Evolutionary conservation across 2,888 invertebrate species (phyloP), one percentile per base, ranked within the genome.

Genomic region (Yponomeuta sedellus): DNA sequence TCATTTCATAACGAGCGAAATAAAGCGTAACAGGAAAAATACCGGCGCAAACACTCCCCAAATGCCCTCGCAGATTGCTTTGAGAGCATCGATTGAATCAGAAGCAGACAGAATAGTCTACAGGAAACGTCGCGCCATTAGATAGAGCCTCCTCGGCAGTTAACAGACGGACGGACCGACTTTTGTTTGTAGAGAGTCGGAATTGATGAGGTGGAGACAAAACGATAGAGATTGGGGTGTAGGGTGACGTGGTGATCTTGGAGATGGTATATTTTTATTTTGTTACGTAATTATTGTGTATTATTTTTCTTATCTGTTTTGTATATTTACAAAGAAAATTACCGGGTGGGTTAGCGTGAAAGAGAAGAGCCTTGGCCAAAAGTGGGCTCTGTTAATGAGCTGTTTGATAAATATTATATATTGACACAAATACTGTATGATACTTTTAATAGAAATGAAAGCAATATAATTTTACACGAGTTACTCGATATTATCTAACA

Each of bases 181-280:
- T 52, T 52, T 12, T 52, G 44, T 52, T 52, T 16, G 44, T 10
- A 52, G 19, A 57, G 62, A 62, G 76, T 75, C 75, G 75, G 77
- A 81, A 86, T 85, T 81, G 82, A 86, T 83, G 82, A 82, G 76
- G 81, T 79, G 79, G 81, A 78, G 79, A 79, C 78, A 76, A 71
- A 71, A 66, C 69, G 66, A 61, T 77, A 52, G 44, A 52, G 44
- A 52, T 52, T 52, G 44, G 44, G 12, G 44, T 52, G 44, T 52
- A 73, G 76, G 77, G 79, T 77, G 78, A 66, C 75, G 44, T 52
- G 12, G 44, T 8, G 34, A 34, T 34, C 34, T 34, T 34, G 34
- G 34, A 8, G 34, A 8, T 8, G 34, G 10, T 5, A 5, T 0
- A 8, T 34, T 34, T 34, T 34, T 34, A 34, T 34, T 10, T 34